Percentiles rank a stretch among this genome's conserved stretches.
Evolutionary conservation across 2,113 vertebrate species (phyloP).

Genomic region (Marmota flaviventris): DNA sequence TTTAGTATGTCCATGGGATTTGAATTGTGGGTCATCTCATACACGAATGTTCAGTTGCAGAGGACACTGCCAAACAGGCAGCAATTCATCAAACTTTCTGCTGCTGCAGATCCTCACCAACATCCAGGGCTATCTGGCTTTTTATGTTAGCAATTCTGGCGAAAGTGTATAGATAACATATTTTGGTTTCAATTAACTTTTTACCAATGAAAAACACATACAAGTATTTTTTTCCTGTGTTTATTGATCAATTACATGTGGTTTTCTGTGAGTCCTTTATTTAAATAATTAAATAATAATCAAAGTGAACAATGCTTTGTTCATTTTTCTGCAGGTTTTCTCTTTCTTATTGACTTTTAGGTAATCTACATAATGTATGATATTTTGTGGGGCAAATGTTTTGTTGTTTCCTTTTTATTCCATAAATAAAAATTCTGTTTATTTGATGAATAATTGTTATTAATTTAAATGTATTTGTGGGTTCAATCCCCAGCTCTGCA

Average conservation of each 20-base stretch:
- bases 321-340: neutral
- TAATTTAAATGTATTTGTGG: neutral
- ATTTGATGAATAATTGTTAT: neutral
- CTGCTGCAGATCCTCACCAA: fast-evolving
- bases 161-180: neutral
- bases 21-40: neutral
- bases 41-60: neutral
- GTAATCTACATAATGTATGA: neutral
- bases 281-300: neutral
- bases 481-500: neutral
- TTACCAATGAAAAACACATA: neutral
- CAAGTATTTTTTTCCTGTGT: neutral
- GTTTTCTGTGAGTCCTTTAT: neutral
- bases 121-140: neutral
- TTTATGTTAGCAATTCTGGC: neutral
- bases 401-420: neutral
- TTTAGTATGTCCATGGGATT: no score
- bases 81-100: neutral
- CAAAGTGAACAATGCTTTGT: neutral
- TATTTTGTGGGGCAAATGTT: neutral
- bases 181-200: neutral
- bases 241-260: neutral
- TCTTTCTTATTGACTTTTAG: neutral
- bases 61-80: no score
- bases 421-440: neutral